phyloP scores from a whole-genome alignment of 2,797 vertebrate species.

The Gambelia wislizenii region DNA sequence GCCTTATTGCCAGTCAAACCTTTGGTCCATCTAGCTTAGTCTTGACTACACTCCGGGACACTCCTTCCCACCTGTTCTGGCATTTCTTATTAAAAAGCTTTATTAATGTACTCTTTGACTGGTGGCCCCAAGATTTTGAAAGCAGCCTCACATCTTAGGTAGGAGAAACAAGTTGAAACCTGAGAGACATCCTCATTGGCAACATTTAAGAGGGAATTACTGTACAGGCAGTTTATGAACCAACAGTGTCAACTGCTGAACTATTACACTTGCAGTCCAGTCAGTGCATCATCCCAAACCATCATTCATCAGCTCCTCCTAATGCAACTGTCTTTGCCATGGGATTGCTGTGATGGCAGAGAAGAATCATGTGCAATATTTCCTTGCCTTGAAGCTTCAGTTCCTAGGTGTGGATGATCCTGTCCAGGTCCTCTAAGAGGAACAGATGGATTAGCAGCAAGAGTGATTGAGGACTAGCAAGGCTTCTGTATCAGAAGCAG shows the following conservation, averaged over 20 bases:
- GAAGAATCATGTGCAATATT: background rate
- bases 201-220: slow-evolving; percentile 7
- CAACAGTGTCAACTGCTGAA: slow-evolving; percentile 43
- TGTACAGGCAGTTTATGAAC: slow-evolving; percentile 41
- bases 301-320: slow-evolving; percentile 39
- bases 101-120: background rate
- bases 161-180: slow-evolving; percentile 21
- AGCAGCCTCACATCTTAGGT: background rate
- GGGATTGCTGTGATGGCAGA: background rate
- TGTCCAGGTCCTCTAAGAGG: background rate
- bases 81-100: background rate
- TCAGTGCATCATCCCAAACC: slow-evolving; percentile 10
- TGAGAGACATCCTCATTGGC: slow-evolving; percentile 20
- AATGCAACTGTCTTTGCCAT: slow-evolving; percentile 23
- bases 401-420: slow-evolving; percentile 11
- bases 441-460: background rate
- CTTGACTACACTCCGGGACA: background rate
- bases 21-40: background rate
- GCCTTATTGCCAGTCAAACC: background rate
- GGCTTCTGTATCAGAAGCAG: slow-evolving; percentile 19
- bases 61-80: background rate
- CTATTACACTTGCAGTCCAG: slow-evolving; percentile 37
- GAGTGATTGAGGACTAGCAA: slow-evolving; percentile 32
- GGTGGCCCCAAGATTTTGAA: background rate
- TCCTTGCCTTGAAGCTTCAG: slow-evolving; percentile 3